Base-by-base conservation (phyloP, 2,888 invertebrate species). In the Globia sparganii region DNA sequence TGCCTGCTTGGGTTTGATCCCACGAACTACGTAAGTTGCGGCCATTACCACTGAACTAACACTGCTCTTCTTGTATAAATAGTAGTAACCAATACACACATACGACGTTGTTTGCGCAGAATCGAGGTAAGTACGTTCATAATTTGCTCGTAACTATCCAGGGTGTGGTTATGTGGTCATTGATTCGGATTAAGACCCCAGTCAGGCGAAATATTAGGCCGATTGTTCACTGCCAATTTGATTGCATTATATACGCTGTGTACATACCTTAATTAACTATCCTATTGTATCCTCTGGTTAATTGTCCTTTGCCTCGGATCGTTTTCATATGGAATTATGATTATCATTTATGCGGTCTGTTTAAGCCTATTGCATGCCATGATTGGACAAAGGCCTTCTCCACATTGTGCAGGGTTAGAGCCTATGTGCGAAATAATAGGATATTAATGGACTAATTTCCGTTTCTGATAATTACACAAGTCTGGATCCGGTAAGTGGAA, bases 181-280 rank as follows among this genome's bases (percentile, higher is more conserved):
- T 89, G 83, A 86, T 81, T 79, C 69, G 81, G 81, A 80, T 78
- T 81, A 81, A 72, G 72, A 75, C 73, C 76, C 76, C 72, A 86
- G 80, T 86, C 75, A 83, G 69, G 70, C 80, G 82, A 83, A 89
- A 87, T 77, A 90, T 87, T 84, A 80, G 69, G 64, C 73, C 61
- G 70, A 86, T 87, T 84, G 82, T 75, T 77, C 84, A 83, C 68
- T 74, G 72, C 56, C 74, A 72, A 83, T 78, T 80, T 80, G 65
- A 81, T 73, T 67, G 68, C 58, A 78, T 72, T 77, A 49, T 40
- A 68, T n/a, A 67, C 28, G 49, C 72, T 59, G 59, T 84, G 58
- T 61, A 40, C 21, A 53, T 46, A 58, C n/a, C 40, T 81, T 68
- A 70, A 84, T 71, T 81, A 75, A 65, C 53, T 56, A 53, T 37